Evolutionary conservation across 2,797 vertebrate species (phyloP).

Genomic region (Odontamblyopus rebecca): DNA sequence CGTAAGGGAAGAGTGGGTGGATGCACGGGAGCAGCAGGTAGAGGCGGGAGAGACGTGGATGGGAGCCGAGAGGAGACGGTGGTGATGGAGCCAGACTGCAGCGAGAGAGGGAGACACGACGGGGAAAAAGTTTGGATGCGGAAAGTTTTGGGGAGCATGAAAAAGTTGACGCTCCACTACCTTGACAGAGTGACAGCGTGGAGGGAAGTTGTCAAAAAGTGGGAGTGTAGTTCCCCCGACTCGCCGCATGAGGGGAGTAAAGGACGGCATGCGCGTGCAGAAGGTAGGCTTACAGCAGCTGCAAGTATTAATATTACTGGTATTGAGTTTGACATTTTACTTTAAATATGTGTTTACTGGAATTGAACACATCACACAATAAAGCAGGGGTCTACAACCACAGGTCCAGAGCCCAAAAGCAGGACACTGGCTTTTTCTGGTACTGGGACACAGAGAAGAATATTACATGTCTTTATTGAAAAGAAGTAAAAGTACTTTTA

Average conservation of each 20-base stretch:
- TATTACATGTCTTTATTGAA: too few relatives aligned
- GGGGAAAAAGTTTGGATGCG: constrained; percentile 27
- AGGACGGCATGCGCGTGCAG: constrained; percentile 7
- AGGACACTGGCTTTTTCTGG: too few relatives aligned
- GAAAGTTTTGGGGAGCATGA: constrained; percentile 48
- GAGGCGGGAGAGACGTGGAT: constrained; percentile 6
- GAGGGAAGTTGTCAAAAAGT: constrained; percentile 49
- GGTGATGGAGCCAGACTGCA: constrained; percentile 16
- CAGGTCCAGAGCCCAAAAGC: too few relatives aligned
- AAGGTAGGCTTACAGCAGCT: constrained; percentile 22
- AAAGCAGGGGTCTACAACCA: too few relatives aligned
- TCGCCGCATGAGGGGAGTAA: constrained; percentile 31
- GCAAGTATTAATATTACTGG: not conserved
- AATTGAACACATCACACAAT: too few relatives aligned
- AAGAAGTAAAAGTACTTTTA: too few relatives aligned
- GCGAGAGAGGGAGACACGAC: not conserved
- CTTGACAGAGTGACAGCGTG: constrained; percentile 45
- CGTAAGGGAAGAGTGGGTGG: not conserved
- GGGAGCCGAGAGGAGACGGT: not conserved
- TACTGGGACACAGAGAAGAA: too few relatives aligned
- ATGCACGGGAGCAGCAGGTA: not conserved
- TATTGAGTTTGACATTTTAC: not conserved
- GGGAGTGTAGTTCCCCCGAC: constrained; percentile 15
- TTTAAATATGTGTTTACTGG: too few relatives aligned
- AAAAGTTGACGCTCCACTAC: constrained; percentile 51